These are phyloP conservation scores for Sebastes jordani DNA, from an alignment of 2,797 vertebrate species.

Conservation along the genomic window DNA sequence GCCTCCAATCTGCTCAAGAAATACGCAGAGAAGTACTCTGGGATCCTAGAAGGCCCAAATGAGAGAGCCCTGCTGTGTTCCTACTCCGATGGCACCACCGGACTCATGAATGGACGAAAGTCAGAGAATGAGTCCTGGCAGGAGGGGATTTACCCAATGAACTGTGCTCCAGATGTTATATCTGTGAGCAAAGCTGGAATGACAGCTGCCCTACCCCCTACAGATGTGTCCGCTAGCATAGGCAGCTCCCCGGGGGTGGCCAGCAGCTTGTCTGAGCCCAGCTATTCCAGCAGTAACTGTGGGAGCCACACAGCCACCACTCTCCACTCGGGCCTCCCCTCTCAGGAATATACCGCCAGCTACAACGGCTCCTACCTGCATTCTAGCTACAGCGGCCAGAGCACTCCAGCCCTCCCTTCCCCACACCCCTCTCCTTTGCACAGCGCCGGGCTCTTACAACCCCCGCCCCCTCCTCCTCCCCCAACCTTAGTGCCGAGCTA, in stretches of 20 bases:
- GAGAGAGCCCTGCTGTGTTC: constrained; percentile 94
- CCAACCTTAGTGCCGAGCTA: constrained; percentile 94
- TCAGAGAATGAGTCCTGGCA: constrained; percentile 97
- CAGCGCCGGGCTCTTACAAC: constrained; percentile 94
- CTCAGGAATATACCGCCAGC: constrained; percentile 97
- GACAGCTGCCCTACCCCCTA: constrained; percentile 91
- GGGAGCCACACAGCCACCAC: constrained; percentile 93
- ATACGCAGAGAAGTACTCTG: constrained; percentile 99
- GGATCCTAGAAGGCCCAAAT: constrained; percentile 94
- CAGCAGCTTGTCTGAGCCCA: constrained; percentile 94
- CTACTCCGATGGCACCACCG: constrained; percentile 90
- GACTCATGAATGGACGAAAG: constrained; percentile 95
- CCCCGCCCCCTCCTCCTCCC: constrained; percentile 88
- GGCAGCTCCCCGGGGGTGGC: constrained; percentile 95
- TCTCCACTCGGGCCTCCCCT: constrained; percentile 94
- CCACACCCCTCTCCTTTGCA: constrained; percentile 97
- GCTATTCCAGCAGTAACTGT: constrained; percentile 96
- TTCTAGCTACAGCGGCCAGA: constrained; percentile 94
- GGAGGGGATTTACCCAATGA: constrained; percentile 97
- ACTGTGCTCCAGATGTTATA: constrained; percentile 96
- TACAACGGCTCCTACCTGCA: constrained; percentile 98
- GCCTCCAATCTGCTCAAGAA: constrained; percentile 99
- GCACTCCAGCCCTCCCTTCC: constrained; percentile 92
- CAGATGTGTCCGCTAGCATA: constrained; percentile 93
- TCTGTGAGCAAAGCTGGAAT: constrained; percentile 95